A percentile compares a stretch with the other conserved stretches of the same genome.
These are phyloP conservation scores for Himalopsyche japonica DNA, from an alignment of 2,888 invertebrate species.

Conservation along the genomic window DNA sequence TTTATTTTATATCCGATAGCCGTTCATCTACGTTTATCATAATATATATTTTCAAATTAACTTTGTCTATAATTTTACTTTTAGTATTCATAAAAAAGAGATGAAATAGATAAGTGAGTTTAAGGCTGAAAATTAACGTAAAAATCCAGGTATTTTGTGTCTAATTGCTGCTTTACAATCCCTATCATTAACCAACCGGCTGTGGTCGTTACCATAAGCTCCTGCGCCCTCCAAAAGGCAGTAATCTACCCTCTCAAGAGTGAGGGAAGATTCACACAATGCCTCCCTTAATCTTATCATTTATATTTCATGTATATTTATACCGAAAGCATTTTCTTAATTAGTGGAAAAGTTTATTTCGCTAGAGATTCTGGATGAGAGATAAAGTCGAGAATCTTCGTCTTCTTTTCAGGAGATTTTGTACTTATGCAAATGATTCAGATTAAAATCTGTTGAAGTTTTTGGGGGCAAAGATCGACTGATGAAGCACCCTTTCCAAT, in stretches of 20 bases:
- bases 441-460: conserved; percentile 16
- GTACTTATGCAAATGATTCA: conserved; percentile 20
- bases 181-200: conserved; percentile 2
- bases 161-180: not conserved
- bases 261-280: conserved; percentile 16
- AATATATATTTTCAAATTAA: not conserved
- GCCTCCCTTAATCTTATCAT: conserved; percentile 25
- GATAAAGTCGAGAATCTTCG: not conserved
- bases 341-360: conserved; percentile 27
- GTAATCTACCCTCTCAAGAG: conserved; percentile 3
- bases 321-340: conserved; percentile 20
- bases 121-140: not conserved
- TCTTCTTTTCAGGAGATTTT: conserved; percentile 17
- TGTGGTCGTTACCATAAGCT: conserved; percentile 26
- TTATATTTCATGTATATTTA: conserved; percentile 26
- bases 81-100: not conserved
- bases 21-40: too few relatives aligned
- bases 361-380: not conserved
- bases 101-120: not conserved
- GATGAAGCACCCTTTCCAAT: not conserved
- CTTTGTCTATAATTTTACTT: not conserved
- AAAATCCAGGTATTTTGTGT: not conserved
- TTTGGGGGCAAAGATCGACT: not conserved
- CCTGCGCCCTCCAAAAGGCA: not conserved
- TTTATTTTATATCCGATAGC: too few relatives aligned